phyloP scores from a whole-genome alignment of 2,888 invertebrate genomes.

The Caenorhabditis parvicauda region DNA sequence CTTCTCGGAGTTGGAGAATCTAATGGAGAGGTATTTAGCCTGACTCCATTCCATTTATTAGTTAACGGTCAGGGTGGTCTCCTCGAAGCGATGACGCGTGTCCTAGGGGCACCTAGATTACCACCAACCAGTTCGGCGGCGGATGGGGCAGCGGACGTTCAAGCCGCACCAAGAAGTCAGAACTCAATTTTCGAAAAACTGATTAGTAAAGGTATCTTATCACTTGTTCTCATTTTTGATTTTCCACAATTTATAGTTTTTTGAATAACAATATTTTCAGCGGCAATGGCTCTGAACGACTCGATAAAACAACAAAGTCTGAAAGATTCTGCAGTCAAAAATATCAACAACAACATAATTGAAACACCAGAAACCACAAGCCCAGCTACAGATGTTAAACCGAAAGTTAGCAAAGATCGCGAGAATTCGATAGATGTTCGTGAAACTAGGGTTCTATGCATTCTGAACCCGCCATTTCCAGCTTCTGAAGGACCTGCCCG shows the following conservation, averaged over 20 bases:
- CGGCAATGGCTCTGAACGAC: slow-evolving; percentile 32
- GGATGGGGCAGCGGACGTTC: slow-evolving; percentile 22
- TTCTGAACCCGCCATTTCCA: slow-evolving; percentile 6
- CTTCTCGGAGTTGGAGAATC: slow-evolving; percentile 37
- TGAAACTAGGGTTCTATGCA: not conserved
- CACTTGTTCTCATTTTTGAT: not conserved
- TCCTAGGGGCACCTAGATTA: slow-evolving; percentile 20
- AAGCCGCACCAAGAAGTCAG: slow-evolving; percentile 25
- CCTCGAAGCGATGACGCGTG: slow-evolving; percentile 41
- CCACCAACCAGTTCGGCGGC: slow-evolving; percentile 27
- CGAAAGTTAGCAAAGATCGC: slow-evolving; percentile 20
- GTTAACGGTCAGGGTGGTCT: slow-evolving; percentile 31
- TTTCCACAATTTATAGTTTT: not conserved
- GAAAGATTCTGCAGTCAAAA: slow-evolving; percentile 22
- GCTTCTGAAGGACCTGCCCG: slow-evolving; percentile 32
- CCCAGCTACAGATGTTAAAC: slow-evolving; percentile 5
- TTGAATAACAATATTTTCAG: slow-evolving; percentile 7
- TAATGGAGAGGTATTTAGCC: slow-evolving; percentile 20
- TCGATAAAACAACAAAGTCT: slow-evolving; percentile 33
- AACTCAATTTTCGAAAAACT: slow-evolving; percentile 28
- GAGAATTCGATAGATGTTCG: slow-evolving; percentile 30
- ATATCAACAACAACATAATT: slow-evolving; percentile 9
- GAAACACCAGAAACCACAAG: slow-evolving; percentile 9
- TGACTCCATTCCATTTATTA: too few relatives aligned
- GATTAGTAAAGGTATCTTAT: slow-evolving; percentile 23